Evolutionary conservation across 2,888 invertebrate genomes (phyloP), one percentile per base, ranked within the genome.

Genomic region (Sarcophaga rosellei): DNA sequence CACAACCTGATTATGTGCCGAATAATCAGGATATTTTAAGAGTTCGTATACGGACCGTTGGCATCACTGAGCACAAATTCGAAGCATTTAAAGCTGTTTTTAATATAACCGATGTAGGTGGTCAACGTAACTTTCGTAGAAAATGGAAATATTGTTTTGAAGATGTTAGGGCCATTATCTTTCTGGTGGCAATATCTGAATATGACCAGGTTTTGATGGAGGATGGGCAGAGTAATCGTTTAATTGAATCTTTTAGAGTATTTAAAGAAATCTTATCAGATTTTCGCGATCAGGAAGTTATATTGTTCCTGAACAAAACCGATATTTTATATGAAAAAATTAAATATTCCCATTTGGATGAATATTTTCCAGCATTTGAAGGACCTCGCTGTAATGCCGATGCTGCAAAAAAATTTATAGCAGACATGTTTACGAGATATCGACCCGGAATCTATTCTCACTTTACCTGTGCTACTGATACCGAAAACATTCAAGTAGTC

Each of bases 261-360:
- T 99, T 99, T 95, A 97, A 98, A 95, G 98, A 98, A 91, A 99
- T 99, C 94, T 99, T 99, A 94, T 99, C 99, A 89, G 99, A 99
- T 99, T 99, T 99, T 95, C 98, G 98, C 94, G 98, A 98, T 90
- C 99, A 99, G 8, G 10, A 35, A 88, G 98, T 99, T 91, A 99
- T 99, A 94, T 95, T 99, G 92, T 99, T 99, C 95, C 96, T 99
- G 95, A 99, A 90, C 98, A 99, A 94, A 84, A 80, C 53, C n/a
- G 87, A 87, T 81, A 70, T 87, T 23, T 65, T 87, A n/a, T 61
- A 79, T 15, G 99, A 99, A 94, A 99, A 99, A 95, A 99, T 99
- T 92, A 97, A 98, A 97, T 97, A 98, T 94, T 99, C 99, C 89
- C 98, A 99, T 95, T 96, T 99, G 91, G 98, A 98, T 93, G 98